Evolutionary conservation across 2,888 invertebrate genomes (phyloP), one percentile per base, ranked within the genome.

Genomic region (Tigriopus californicus): DNA sequence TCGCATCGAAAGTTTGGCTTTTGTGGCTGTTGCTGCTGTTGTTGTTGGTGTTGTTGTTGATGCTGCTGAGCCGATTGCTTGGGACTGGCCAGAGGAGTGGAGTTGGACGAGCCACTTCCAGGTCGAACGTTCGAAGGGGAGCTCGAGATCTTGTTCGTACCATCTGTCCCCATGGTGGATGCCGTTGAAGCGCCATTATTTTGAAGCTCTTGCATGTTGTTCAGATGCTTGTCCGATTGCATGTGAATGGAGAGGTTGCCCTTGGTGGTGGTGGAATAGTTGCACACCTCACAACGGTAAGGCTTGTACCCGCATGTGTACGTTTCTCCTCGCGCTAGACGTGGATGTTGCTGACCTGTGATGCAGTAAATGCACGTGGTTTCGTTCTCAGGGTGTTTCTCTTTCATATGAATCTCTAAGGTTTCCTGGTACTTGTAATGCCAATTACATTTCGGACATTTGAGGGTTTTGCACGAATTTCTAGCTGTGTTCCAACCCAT

Each of bases 391-490:
- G 94, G 94, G 73, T 98, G 98, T 71, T 98, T 98, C 71, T 98
- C 98, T 71, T 97, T 92, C 97, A 98, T 97, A 72, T 98, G 98
- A 67, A 98, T 98, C 75, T 98, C 98, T 66, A 99, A 76, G 1
- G 98, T 98, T 75, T 99, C 98, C 75, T 98, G 97, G 72, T 98
- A 98, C 75, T 98, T 98, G 76, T 99, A 98, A 75, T 99, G 98
- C 98, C 98, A 99, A 74, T 98, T 98, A 73, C 98, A 98, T 75
- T 97, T 97, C 11, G 98, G 98, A 75, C 98, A 98, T 75, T 99
- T 98, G 58, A 98, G 76, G 18, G 97, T 97, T 76, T 98, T 98
- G 73, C 95, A 95, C 53, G 94, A 94, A 74, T 97, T 98, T 64
- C 97, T 79, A 67, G 94, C 92, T 71, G 94, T 92, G 77, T 91